Base-by-base conservation (phyloP, 37 sponge, comb jelly and placozoan species). In the Beroe ovata region DNA sequence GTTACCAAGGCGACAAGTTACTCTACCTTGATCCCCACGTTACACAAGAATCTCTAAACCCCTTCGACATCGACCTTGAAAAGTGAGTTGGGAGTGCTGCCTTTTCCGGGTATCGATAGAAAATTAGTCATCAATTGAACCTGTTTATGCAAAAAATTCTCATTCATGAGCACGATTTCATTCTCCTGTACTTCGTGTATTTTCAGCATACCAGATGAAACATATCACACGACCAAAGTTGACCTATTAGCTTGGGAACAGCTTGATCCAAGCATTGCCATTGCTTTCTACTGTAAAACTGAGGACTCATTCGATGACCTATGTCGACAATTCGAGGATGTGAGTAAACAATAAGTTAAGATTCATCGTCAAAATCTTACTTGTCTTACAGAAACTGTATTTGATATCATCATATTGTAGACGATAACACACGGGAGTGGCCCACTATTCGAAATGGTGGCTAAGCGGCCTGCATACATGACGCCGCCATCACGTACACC, bases 1-100 rank as follows among this genome's bases (percentile, higher is more conserved):
- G 99, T 1, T 94, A 90, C 77, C 92, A 95, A 63, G 96, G 95
- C 54, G 84, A 77, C 47, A 77, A 42, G 28, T 42, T 77, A 41
- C 84, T 77, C 54, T 77, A 77, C 38, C 84, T 77, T 4, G 84
- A 77, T 54, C 84, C 84, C 26, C 84, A 77, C 41, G 84, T 77
- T 35, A 77, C 84, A n/a, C 84, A 77, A 23, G 84, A 77, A 41
- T 77, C 84, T 25, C 84, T 77, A 21, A 40, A 35, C 28, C 84
- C 84, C n/a, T 23, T 33, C 54, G 42, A 39, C n/a, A 77, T 77
- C 14, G 84, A 77, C 84, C 84, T 77, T 38, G 84, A 77, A 4
- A 77, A 42, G 84, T 77, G 28, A 77, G 84, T 25, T 62, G 20
- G 19, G 63, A 58, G 59, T 58, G 18, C 59, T 58, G 59, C 59